Conservation (phyloP, 2,797 vertebrate species). For the Melanotaenia boesemani region DNA sequence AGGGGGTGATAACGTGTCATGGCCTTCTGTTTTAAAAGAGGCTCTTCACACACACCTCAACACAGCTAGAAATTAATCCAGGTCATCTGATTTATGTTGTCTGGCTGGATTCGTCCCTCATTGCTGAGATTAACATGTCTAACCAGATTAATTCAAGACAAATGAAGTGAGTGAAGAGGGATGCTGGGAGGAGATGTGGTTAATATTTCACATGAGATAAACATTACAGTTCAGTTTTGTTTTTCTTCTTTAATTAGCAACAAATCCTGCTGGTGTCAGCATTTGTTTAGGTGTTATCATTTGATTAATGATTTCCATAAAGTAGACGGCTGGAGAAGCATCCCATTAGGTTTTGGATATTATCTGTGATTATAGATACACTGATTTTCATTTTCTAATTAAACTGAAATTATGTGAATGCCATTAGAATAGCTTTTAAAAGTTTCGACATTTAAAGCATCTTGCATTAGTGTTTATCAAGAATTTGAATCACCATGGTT, state of each 20-base stretch:
- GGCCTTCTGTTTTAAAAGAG: conserved; percentile 38
- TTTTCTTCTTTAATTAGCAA: conserved; percentile 1
- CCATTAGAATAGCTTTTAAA: too few species aligned
- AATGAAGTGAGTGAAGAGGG: neutral
- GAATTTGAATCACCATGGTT: too few species aligned
- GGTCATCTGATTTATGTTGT: conserved; percentile 56
- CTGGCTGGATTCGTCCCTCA: conserved; percentile 34
- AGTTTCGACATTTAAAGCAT: too few species aligned
- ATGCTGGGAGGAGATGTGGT: neutral
- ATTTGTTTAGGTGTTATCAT: too few species aligned
- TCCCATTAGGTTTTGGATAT: too few species aligned
- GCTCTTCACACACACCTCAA: conserved; percentile 25
- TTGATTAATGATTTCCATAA: too few species aligned
- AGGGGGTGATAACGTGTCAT: conserved; percentile 59
- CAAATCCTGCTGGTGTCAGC: neutral
- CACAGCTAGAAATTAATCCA: conserved; percentile 41
- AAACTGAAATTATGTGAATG: too few species aligned
- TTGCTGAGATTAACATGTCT: conserved; percentile 37
- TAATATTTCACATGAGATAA: conserved; percentile 17
- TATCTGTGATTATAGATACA: too few species aligned
- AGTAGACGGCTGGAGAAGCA: too few species aligned
- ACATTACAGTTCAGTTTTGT: conserved; percentile 1
- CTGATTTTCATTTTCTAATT: too few species aligned
- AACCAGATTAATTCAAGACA: too few species aligned
- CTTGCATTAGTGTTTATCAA: too few species aligned